Base-by-base conservation (phyloP, 2,888 invertebrate species). In the Macrosoma leucophasiata region DNA sequence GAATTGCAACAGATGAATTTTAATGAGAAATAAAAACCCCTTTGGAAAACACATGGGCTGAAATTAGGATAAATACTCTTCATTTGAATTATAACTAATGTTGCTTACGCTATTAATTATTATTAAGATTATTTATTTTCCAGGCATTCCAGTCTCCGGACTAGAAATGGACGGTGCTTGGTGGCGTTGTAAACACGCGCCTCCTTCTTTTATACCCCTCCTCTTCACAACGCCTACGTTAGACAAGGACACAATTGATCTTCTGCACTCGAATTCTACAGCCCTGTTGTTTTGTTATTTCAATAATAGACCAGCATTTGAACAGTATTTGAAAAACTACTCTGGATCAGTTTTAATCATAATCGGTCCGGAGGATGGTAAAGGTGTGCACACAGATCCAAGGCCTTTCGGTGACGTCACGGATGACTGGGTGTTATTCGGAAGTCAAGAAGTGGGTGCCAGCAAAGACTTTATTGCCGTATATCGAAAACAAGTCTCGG, bases 261-360 rank as follows among this genome's bases (percentile, higher is more conserved):
- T 86, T 30, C 66, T 89, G 2, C 55, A 67, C 6, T 48, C 67
- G 8, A 67, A 84, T 22, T 38, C 36, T 0, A 86, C 86, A 35
- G 91, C 91, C 0, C 55, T 94, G 30, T 58, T 94, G 27, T 94
- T 94, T 63, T 94, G 93, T 58, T 94, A 94, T 55, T 95, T 94
- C 53, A 94, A 94, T 56, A 88, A 91, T 54, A 85, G 88, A 4
- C 48, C 57, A 1, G 92, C 91, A 12, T 94, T 94, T 65, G 57
- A 78, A 7, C 73, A 89, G 6, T 94, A 94, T 53, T 65, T 94
- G 37, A 62, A 85, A 46, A 61, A 85, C 53, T 91, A 88, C 62
- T 57, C 70, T 13, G 91, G 96, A 15, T 75, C 79, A 19, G 79
- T 89, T 39, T 62, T 95, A 30, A 78, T 95, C 52, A 88, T 95